Conservation (phyloP, 2,888 invertebrate species). For the Synanthedon tipuliformis region DNA sequence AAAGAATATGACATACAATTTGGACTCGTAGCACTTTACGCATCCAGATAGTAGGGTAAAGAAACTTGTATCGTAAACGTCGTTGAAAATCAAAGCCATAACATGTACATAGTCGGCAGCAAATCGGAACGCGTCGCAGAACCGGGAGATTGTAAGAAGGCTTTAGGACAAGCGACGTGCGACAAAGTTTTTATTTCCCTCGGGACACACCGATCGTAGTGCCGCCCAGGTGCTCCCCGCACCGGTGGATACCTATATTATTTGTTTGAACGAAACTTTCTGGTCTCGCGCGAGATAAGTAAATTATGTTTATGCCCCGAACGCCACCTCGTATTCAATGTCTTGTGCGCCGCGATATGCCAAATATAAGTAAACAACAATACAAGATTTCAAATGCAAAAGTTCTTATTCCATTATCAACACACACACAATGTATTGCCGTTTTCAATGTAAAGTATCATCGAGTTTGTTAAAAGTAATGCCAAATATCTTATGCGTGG, state of each 20-base stretch:
- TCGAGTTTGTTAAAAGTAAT: too few species aligned
- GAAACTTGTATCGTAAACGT: slow-evolving; percentile 62
- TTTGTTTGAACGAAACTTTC: slow-evolving; percentile 67
- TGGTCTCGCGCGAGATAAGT: slow-evolving; percentile 65
- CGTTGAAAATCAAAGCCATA: slow-evolving; percentile 63
- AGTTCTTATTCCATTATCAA: slow-evolving; percentile 1
- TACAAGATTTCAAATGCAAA: slow-evolving; percentile 5
- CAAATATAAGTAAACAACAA: slow-evolving; percentile 6
- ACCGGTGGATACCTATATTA: slow-evolving; percentile 66
- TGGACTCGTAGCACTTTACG: slow-evolving; percentile 13
- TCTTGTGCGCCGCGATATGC: slow-evolving; percentile 11
- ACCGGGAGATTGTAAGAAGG: slow-evolving; percentile 54
- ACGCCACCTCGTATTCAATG: slow-evolving; percentile 52
- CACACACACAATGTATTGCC: neutral
- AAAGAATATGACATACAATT: too few species aligned
- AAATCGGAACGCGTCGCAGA: slow-evolving; percentile 57
- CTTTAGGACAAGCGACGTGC: slow-evolving; percentile 66
- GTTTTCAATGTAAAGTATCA: too few species aligned
- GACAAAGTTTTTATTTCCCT: slow-evolving; percentile 70
- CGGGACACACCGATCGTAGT: slow-evolving; percentile 64
- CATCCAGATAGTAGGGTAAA: slow-evolving; percentile 26
- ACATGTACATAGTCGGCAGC: slow-evolving; percentile 49
- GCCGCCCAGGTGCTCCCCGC: slow-evolving; percentile 56
- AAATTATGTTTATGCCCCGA: slow-evolving; percentile 61
- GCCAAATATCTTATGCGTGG: too few species aligned